A percentile compares a stretch with the other conserved stretches of the same genome.
These are phyloP conservation scores for Diplazon laetatorius DNA, from an alignment of 2,888 invertebrate genomes.

Conservation along the genomic window DNA sequence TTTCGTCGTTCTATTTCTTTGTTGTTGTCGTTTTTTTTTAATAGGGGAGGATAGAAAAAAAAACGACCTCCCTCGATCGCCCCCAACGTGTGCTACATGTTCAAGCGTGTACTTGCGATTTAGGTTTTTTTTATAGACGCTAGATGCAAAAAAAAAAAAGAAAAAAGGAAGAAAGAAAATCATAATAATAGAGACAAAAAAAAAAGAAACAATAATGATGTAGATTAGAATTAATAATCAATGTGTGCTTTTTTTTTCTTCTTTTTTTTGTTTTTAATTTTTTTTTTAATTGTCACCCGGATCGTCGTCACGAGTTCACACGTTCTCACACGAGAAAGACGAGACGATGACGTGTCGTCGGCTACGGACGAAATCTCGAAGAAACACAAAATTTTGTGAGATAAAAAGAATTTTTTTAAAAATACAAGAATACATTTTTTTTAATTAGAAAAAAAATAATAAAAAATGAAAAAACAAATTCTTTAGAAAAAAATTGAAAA, in stretches of 20 bases:
- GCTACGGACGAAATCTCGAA: too few relatives aligned
- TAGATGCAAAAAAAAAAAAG: conserved; percentile 40
- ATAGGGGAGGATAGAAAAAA: too few relatives aligned
- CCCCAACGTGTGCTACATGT: too few relatives aligned
- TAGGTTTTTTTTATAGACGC: conserved; percentile 74
- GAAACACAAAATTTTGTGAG: too few relatives aligned
- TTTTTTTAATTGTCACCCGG: conserved; percentile 68
- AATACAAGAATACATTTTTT: too few relatives aligned
- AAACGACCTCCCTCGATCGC: too few relatives aligned
- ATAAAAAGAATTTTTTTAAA: too few relatives aligned
- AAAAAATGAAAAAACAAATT: too few relatives aligned
- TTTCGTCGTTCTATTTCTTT: background rate
- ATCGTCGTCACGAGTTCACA: conserved; percentile 68
- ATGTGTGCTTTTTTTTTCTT: conserved; percentile 72
- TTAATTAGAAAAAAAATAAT: too few relatives aligned
- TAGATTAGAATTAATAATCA: conserved; percentile 73
- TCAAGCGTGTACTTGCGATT: too few relatives aligned
- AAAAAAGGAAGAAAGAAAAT: conserved; percentile 40
- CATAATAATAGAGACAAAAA: conserved; percentile 55
- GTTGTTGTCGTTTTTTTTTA: background rate
- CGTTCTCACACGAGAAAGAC: conserved; percentile 37
- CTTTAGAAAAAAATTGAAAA: too few relatives aligned
- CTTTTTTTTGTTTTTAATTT: too few relatives aligned
- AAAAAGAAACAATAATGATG: conserved; percentile 57
- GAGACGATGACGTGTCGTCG: conserved; percentile 5